A percentile compares a stretch with the other conserved stretches of the same genome.
phyloP scores from a whole-genome alignment of 2,797 vertebrate species.

The Enteromius anoplus region DNA sequence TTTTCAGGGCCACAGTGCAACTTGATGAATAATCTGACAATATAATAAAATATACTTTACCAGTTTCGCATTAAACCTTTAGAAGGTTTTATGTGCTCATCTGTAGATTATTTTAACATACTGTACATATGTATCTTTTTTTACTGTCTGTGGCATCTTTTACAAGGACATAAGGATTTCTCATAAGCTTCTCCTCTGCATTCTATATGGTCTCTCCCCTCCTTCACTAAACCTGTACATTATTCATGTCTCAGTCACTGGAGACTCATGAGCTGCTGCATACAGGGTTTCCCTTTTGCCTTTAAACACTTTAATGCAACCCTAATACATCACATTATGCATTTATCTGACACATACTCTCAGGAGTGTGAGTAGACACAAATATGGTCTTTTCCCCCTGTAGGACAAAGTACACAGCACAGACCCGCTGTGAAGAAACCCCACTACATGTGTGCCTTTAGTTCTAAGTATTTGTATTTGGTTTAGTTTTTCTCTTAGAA shows the following conservation, averaged over 20 bases:
- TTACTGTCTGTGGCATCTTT: slow-evolving; percentile 11
- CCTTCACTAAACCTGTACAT: slow-evolving; percentile 47
- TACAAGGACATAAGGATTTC: background rate
- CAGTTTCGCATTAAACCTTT: background rate
- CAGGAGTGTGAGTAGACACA: slow-evolving; percentile 5
- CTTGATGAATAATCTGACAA: background rate
- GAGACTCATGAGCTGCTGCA: slow-evolving; percentile 35
- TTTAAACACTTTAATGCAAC: slow-evolving; percentile 46
- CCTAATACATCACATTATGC: slow-evolving; percentile 48
- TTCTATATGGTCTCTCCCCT: slow-evolving; percentile 28
- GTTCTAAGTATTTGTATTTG: background rate
- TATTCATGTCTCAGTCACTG: slow-evolving; percentile 54
- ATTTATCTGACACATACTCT: slow-evolving; percentile 43
- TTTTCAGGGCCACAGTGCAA: background rate
- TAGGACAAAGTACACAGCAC: slow-evolving; percentile 16
- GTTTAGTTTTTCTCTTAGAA: slow-evolving; percentile 14
- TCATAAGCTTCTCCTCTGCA: slow-evolving; percentile 11
- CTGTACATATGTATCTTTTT: background rate
- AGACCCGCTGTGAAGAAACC: slow-evolving; percentile 26
- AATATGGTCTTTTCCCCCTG: slow-evolving; percentile 13
- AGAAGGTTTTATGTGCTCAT: background rate
- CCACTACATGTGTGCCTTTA: background rate
- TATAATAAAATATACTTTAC: background rate
- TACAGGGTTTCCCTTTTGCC: slow-evolving; percentile 48
- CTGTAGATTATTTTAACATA: background rate